Evolutionary conservation across 2,888 invertebrate species (phyloP).

Genomic region (Drosophila mulleri): DNA sequence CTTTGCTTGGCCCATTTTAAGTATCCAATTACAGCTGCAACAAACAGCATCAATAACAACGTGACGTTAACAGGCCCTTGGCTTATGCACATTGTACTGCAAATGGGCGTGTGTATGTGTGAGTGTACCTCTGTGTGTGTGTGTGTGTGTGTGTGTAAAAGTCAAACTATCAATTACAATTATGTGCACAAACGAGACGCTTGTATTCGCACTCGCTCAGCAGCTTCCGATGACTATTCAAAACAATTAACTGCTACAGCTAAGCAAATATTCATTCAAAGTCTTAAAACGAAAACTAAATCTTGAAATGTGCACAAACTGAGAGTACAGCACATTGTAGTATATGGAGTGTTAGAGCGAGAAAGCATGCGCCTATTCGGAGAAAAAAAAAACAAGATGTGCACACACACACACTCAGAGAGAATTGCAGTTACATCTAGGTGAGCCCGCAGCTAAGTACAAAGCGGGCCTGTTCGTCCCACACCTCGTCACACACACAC

Average conservation of each 20-base stretch:
- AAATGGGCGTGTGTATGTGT: background rate
- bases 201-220: slow-evolving; percentile 27
- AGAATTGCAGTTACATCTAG: slow-evolving; percentile 32
- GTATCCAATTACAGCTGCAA: slow-evolving; percentile 67
- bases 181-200: slow-evolving; percentile 46
- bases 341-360: background rate
- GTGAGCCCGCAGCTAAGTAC: slow-evolving; percentile 37
- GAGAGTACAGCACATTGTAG: background rate
- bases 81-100: slow-evolving; percentile 64
- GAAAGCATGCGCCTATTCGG: background rate
- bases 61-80: slow-evolving; percentile 57
- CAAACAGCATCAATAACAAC: slow-evolving; percentile 41
- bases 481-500: slow-evolving; percentile 13
- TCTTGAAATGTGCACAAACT: slow-evolving; percentile 35
- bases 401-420: slow-evolving; percentile 9
- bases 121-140: background rate
- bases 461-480: slow-evolving; percentile 32
- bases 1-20: slow-evolving; percentile 61
- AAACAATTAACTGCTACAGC: slow-evolving; percentile 57
- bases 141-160: slow-evolving; percentile 27
- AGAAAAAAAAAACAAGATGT: background rate
- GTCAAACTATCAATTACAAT: slow-evolving; percentile 62
- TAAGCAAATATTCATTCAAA: slow-evolving; percentile 47
- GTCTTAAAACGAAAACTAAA: slow-evolving; percentile 49
- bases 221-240: slow-evolving; percentile 43